phyloP scores from a whole-genome alignment of 2,797 vertebrate species.

The Poliocrania exsul region DNA sequence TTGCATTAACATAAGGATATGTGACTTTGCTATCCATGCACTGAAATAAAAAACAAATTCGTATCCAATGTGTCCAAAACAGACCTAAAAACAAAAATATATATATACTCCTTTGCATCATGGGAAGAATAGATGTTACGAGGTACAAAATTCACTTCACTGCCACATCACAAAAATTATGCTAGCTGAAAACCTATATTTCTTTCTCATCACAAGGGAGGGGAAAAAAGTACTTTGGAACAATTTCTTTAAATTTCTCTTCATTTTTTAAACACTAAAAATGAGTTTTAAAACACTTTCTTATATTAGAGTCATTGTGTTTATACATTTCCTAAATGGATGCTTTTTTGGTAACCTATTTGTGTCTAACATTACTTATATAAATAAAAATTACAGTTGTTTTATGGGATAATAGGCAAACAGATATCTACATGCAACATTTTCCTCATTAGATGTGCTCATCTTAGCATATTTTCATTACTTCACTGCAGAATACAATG shows the following conservation, averaged over 20 bases:
- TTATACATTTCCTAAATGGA: constrained; percentile 58
- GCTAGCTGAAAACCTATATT: constrained; percentile 2
- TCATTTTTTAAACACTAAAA: constrained; percentile 51
- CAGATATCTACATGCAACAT: constrained; percentile 67
- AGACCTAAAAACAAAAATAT: constrained; percentile 56
- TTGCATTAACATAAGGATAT: constrained; percentile 55
- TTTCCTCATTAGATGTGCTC: constrained; percentile 69
- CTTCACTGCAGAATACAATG: constrained; percentile 63
- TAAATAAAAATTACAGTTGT: constrained; percentile 69
- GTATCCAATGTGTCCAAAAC: constrained; percentile 50
- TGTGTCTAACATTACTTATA: constrained; percentile 49
- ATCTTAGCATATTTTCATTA: constrained; percentile 68
- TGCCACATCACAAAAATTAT: constrained; percentile 34
- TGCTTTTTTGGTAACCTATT: constrained; percentile 45
- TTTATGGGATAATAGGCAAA: constrained; percentile 70
- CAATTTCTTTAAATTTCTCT: not conserved
- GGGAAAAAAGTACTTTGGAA: not conserved
- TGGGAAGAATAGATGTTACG: constrained; percentile 11
- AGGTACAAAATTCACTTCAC: constrained; percentile 48
- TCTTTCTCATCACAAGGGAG: constrained; percentile 12
- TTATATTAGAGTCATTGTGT: constrained; percentile 53
- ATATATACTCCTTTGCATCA: constrained; percentile 48
- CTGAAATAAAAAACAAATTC: constrained; percentile 65
- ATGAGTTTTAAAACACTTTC: constrained; percentile 54
- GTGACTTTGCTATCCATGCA: constrained; percentile 53